Evolutionary conservation across 2,888 invertebrate genomes (phyloP), one percentile per base, ranked within the genome.

Genomic region (Aplocera efformata): DNA sequence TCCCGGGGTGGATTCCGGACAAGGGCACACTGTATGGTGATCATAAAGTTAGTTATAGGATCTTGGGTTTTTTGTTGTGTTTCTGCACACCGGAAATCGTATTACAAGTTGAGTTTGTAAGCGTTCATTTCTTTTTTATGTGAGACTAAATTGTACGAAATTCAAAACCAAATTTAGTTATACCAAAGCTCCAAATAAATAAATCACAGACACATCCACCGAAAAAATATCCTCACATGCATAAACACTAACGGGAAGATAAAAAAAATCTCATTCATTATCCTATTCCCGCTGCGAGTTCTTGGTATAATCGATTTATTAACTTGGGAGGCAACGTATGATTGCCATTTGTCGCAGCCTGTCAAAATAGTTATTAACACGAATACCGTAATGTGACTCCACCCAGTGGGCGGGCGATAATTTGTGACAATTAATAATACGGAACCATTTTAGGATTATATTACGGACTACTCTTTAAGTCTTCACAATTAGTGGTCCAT

Each of bases 321-420:
- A 69, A 71, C 55, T 23, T 48, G 47, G 50, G 51, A 17, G 13
- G 13, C 13, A 5, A 72, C 69, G 67, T 77, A 69, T 69, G 72
- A 65, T 52, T 56, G 67, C 62, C 76, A 84, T 85, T 85, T 85
- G 88, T 86, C 88, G 76, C 50, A 62, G 51, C 66, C 69, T 85
- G 86, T 86, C 86, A 86, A 78, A 86, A 86, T 79, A 86, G 68
- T 73, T 61, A 73, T 83, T 79, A 80, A 66, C 75, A 50, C 60
- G 61, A 60, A 60, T 42, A 40, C 48, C 41, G 83, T 74, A 80
- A 85, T 60, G 59, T 32, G 84, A 85, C 76, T 53, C 83, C 79
- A 64, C 79, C 80, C 74, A 64, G 61, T 65, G 71, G 79, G 80
- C 72, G 82, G 73, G 61, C 63, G 56, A 42, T 35, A 32, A 41